Conservation (phyloP, 2,888 invertebrate species). For the Caenorhabditis sp. region DNA sequence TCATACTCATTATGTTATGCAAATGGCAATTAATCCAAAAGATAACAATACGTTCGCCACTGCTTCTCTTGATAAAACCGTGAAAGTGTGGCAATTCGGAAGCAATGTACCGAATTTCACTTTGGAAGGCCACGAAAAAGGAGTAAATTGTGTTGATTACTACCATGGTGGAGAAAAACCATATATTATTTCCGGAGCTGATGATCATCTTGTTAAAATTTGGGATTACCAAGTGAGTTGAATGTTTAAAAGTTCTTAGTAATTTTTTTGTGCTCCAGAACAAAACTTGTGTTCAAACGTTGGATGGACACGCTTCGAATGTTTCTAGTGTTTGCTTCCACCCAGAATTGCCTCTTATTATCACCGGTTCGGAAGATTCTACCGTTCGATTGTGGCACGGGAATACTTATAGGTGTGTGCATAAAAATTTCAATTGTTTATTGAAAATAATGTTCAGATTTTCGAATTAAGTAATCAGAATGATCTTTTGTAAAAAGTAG, state of each 20-base stretch:
- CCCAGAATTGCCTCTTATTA: constrained; percentile 93
- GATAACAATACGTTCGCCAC: constrained; percentile 99
- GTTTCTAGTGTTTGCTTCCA: constrained; percentile 90
- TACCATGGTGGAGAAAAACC: constrained; percentile 99
- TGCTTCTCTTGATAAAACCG: constrained; percentile 95
- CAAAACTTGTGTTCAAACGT: constrained; percentile 76
- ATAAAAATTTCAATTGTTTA: neutral
- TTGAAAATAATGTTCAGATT: neutral
- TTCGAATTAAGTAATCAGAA: too few species aligned
- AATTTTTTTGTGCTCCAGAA: constrained; percentile 72
- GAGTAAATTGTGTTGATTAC: constrained; percentile 98
- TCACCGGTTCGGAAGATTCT: constrained; percentile 86
- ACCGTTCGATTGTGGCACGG: constrained; percentile 94
- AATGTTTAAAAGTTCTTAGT: too few species aligned
- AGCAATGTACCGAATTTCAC: constrained; percentile 97
- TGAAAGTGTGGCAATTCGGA: constrained; percentile 98
- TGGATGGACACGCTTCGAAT: constrained; percentile 96
- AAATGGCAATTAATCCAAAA: constrained; percentile 98
- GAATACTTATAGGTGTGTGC: constrained; percentile 81
- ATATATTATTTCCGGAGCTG: constrained; percentile 96
- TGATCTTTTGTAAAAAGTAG: too few species aligned
- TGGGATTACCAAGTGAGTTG: constrained; percentile 84
- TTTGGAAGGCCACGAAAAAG: constrained; percentile 94
- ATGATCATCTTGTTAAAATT: constrained; percentile 95
- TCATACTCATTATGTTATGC: constrained; percentile 99